These are phyloP conservation scores for Micrasema minimum DNA, from an alignment of 1,140 invertebrate species.

Conservation along the genomic window DNA sequence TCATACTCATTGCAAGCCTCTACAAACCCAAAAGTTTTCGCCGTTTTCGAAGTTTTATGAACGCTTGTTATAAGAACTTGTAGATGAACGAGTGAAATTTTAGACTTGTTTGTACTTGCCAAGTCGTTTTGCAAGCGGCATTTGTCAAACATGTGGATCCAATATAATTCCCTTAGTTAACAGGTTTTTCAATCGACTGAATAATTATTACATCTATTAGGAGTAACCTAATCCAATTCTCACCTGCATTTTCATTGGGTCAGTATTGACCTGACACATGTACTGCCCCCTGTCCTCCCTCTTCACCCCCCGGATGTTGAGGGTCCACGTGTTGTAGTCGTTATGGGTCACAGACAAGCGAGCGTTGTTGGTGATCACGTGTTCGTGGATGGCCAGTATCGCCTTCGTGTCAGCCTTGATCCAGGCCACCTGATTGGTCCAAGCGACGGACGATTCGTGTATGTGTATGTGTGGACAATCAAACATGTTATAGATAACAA, in stretches of 20 bases:
- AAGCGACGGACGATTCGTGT: conserved; percentile 22
- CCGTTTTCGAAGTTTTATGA: too few relatives aligned
- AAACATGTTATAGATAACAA: conserved; percentile 46
- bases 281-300: conserved; percentile 87
- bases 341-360: conserved; percentile 87
- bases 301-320: conserved; percentile 84
- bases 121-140: too few relatives aligned
- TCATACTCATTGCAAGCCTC: too few relatives aligned
- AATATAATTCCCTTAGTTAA: too few relatives aligned
- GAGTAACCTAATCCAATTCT: too few relatives aligned
- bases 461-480: conserved; percentile 44
- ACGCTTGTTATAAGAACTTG: too few relatives aligned
- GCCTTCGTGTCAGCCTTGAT: conserved; percentile 93
- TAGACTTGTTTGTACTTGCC: too few relatives aligned
- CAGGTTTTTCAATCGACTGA: too few relatives aligned
- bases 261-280: conserved; percentile 94
- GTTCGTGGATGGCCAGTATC: conserved; percentile 90
- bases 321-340: conserved; percentile 88
- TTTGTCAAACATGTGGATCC: too few relatives aligned
- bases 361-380: conserved; percentile 91
- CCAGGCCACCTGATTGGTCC: conserved; percentile 82
- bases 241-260: conserved; percentile 94
- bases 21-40: too few relatives aligned
- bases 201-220: too few relatives aligned
- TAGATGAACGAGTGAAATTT: too few relatives aligned